These are phyloP conservation scores for Mesorhabditis sp. DNA, from an alignment of 2,888 invertebrate species.

Conservation along the genomic window DNA sequence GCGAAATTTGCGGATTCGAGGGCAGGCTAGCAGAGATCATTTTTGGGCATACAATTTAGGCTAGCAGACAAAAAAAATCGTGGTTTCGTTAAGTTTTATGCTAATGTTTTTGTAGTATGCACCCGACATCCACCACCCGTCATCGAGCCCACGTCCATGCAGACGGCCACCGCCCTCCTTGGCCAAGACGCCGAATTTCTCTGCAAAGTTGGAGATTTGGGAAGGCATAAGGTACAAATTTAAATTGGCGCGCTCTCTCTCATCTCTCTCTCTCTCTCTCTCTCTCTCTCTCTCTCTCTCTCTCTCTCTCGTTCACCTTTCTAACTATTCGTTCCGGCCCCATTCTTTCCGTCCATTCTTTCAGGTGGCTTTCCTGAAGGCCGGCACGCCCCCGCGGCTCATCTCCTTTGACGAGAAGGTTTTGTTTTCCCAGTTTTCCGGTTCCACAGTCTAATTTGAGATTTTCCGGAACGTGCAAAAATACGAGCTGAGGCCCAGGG, in stretches of 20 bases:
- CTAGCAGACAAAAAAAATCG: too few relatives aligned
- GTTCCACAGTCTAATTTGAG: slow-evolving; percentile 22
- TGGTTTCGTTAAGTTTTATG: neutral
- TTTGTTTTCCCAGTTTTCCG: slow-evolving; percentile 5
- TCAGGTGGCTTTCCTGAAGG: slow-evolving; percentile 52
- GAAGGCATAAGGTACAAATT: slow-evolving; percentile 60
- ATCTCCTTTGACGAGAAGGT: slow-evolving; percentile 52
- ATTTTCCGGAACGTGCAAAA: slow-evolving; percentile 53
- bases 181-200: slow-evolving; percentile 56
- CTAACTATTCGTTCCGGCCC: too few relatives aligned
- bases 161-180: slow-evolving; percentile 45
- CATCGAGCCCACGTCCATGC: slow-evolving; percentile 47
- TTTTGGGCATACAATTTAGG: too few relatives aligned
- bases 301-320: too few relatives aligned
- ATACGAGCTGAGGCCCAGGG: slow-evolving; percentile 48
- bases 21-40: too few relatives aligned
- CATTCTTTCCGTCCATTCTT: slow-evolving; percentile 7
- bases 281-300: too few relatives aligned
- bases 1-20: too few relatives aligned
- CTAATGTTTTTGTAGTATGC: slow-evolving; percentile 45
- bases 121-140: slow-evolving; percentile 39
- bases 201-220: slow-evolving; percentile 59
- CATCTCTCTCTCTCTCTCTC: too few relatives aligned
- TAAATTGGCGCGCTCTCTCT: too few relatives aligned
- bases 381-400: slow-evolving; percentile 49